phyloP scores from a whole-genome alignment of 1,140 invertebrate genomes.

The Ceratitis capitata region DNA sequence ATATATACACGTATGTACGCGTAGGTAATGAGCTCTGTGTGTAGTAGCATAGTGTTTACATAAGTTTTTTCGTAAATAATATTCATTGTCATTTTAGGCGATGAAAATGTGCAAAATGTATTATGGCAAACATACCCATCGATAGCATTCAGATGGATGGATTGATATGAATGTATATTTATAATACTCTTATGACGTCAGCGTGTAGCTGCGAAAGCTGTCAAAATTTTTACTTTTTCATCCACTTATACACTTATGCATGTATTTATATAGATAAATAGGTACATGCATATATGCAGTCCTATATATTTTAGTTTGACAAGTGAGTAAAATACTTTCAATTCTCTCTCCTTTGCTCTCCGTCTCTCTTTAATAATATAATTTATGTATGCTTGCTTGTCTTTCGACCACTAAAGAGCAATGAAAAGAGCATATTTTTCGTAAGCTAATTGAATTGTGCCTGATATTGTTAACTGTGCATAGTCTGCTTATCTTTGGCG shows the following conservation, averaged over 20 bases:
- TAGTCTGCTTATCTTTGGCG: not conserved
- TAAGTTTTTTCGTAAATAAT: not conserved
- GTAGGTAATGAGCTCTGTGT: no score
- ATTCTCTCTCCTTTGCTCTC: not conserved
- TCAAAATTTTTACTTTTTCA: not conserved
- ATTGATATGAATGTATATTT: not conserved
- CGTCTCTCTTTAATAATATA: not conserved
- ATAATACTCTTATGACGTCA: constrained; percentile 20
- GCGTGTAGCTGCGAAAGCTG: not conserved
- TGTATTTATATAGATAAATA: no score
- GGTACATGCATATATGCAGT: not conserved
- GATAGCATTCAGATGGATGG: not conserved
- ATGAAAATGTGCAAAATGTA: not conserved
- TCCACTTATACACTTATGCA: not conserved
- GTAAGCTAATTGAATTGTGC: not conserved
- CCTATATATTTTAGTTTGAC: not conserved
- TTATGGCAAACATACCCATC: not conserved
- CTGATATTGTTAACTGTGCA: constrained; percentile 1
- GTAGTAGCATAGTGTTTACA: no score
- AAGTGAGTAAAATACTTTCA: not conserved
- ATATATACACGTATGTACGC: no score
- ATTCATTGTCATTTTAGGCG: not conserved
- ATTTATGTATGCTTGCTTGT: not conserved
- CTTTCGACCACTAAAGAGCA: not conserved
- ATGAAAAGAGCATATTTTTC: not conserved